These are phyloP conservation scores for Anolis sagrei DNA, from an alignment of 2,113 vertebrate species.

Conservation along the genomic window DNA sequence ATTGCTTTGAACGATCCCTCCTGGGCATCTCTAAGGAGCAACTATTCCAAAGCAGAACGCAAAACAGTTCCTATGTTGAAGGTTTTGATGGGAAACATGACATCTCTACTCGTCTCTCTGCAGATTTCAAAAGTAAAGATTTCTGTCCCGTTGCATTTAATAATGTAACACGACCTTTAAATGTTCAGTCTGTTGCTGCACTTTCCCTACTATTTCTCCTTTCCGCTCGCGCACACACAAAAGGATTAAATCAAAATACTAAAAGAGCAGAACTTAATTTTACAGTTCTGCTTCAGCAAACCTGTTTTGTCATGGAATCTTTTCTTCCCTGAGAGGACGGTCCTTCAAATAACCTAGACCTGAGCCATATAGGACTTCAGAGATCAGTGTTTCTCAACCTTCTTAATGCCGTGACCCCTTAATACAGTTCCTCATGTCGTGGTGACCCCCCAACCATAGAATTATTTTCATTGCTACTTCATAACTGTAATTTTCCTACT, in stretches of 20 bases:
- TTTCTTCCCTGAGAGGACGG: too few relatives aligned
- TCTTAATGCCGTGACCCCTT: too few relatives aligned
- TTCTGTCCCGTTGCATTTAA: background rate
- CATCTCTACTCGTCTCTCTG: background rate
- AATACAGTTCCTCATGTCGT: too few relatives aligned
- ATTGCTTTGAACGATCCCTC: background rate
- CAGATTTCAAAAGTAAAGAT: background rate
- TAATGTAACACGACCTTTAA: slow-evolving; percentile 2
- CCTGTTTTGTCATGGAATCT: background rate
- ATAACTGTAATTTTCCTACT: too few relatives aligned
- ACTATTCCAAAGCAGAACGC: background rate
- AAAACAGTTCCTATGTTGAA: background rate
- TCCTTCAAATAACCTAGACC: too few relatives aligned
- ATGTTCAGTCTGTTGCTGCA: background rate
- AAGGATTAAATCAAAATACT: background rate
- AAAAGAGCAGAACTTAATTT: background rate
- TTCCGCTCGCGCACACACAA: background rate
- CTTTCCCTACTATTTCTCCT: background rate
- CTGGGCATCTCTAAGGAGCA: background rate
- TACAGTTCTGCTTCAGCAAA: background rate
- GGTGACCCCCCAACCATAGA: too few relatives aligned
- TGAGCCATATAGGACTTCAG: too few relatives aligned
- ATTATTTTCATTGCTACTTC: too few relatives aligned
- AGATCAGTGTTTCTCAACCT: too few relatives aligned
- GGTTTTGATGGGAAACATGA: background rate